Conservation (phyloP, 2,113 vertebrate species). For the Aix galericulata region DNA sequence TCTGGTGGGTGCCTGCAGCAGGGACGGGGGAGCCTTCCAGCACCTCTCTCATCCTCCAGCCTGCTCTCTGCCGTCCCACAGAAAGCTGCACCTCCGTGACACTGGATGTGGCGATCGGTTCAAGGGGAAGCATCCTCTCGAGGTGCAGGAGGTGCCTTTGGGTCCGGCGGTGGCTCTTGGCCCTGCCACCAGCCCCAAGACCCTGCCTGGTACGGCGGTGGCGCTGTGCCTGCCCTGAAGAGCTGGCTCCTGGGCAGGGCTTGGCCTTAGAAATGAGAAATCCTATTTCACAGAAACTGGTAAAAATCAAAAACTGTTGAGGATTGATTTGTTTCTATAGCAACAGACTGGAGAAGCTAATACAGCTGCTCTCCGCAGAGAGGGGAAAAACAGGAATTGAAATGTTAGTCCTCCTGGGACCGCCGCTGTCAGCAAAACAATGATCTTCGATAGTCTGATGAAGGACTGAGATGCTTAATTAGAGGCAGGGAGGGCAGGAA, state of each 20-base stretch:
- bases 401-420: conserved; percentile 35
- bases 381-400: conserved; percentile 33
- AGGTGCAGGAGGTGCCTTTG: not conserved
- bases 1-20: not conserved
- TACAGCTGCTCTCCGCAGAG: conserved; percentile 50
- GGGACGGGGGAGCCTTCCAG: not conserved
- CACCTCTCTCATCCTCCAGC: not conserved
- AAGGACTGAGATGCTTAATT: not conserved
- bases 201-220: not conserved
- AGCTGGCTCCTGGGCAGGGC: not conserved
- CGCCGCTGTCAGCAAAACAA: not conserved
- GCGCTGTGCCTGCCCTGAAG: not conserved
- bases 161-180: not conserved
- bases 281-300: conserved; percentile 62
- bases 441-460: not conserved
- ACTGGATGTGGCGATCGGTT: not conserved
- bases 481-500: not conserved
- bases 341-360: conserved; percentile 46
- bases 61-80: rapidly evolving
- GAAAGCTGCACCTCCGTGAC: not conserved
- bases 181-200: not conserved
- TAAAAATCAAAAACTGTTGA: conserved; percentile 61
- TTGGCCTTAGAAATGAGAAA: conserved; percentile 58
- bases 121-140: not conserved
- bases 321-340: conserved; percentile 67